Percentiles rank a stretch among this genome's conserved stretches.
These are phyloP conservation scores for Rhombomys opimus DNA, from an alignment of 2,113 vertebrate genomes.

Conservation along the genomic window DNA sequence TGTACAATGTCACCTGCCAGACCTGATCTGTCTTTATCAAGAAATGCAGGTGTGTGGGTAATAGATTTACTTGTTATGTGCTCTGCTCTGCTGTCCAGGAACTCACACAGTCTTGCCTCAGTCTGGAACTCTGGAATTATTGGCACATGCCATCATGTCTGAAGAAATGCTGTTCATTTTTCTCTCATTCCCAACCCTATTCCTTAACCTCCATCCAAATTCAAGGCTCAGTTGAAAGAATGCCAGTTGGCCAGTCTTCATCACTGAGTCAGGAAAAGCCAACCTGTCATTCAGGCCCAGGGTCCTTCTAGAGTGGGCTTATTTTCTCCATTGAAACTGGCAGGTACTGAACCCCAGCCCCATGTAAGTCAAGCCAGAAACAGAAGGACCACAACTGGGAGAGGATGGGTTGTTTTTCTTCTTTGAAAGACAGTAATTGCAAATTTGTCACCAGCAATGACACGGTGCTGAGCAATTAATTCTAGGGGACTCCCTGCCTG, in stretches of 20 bases:
- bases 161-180: not conserved
- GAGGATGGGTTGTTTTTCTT: slow-evolving; percentile 18
- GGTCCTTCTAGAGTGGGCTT: not conserved
- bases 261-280: not conserved
- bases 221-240: not conserved
- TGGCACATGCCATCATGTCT: not conserved
- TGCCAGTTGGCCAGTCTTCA: not conserved
- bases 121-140: no score
- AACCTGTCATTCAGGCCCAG: not conserved
- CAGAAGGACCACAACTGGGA: not conserved
- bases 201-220: not conserved
- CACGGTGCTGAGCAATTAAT: slow-evolving; percentile 62
- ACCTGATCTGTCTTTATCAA: not conserved
- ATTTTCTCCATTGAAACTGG: not conserved
- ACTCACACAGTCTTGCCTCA: not conserved
- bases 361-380: not conserved
- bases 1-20: not conserved
- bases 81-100: no score
- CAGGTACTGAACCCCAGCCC: not conserved
- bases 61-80: not conserved
- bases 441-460: slow-evolving; percentile 68
- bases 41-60: not conserved
- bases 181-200: not conserved
- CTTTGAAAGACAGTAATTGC: slow-evolving; percentile 62
- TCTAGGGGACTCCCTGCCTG: slow-evolving; percentile 62